Conservation (phyloP, 2,888 invertebrate genomes). For the Mylabris sibirica region DNA sequence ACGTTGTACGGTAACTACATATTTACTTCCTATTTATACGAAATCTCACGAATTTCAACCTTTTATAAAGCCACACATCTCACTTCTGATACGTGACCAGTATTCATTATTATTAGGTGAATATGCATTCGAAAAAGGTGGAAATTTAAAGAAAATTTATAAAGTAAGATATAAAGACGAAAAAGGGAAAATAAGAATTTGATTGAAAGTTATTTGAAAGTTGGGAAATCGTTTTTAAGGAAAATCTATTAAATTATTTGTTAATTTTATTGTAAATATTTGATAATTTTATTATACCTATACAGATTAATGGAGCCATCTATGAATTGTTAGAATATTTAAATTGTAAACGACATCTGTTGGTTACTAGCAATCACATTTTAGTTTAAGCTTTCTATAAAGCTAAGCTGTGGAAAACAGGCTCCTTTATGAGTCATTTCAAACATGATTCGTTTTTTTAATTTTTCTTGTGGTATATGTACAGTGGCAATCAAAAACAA, state of each 20-base stretch:
- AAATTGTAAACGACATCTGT: not conserved
- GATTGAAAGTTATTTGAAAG: not conserved
- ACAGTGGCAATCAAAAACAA: no score
- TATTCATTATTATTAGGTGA: not conserved
- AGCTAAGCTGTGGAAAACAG: no score
- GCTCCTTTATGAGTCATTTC: no score
- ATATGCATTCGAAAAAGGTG: not conserved
- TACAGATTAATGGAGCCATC: not conserved
- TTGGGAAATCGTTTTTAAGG: not conserved
- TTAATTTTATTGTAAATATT: not conserved
- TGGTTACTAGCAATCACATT: not conserved
- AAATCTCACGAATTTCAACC: slow-evolving; percentile 20
- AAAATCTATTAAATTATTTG: not conserved
- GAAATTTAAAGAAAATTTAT: not conserved
- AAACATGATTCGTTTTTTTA: no score
- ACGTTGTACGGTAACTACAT: slow-evolving; percentile 32
- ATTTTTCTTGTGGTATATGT: no score
- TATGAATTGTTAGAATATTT: not conserved
- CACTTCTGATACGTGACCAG: slow-evolving; percentile 13
- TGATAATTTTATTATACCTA: no score
- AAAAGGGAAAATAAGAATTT: not conserved
- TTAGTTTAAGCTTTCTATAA: no score
- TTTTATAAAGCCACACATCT: slow-evolving; percentile 13
- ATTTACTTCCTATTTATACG: slow-evolving; percentile 28
- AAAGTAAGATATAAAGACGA: not conserved